Conservation (phyloP, 1,140 invertebrate genomes). For the Pomacea maculata region DNA sequence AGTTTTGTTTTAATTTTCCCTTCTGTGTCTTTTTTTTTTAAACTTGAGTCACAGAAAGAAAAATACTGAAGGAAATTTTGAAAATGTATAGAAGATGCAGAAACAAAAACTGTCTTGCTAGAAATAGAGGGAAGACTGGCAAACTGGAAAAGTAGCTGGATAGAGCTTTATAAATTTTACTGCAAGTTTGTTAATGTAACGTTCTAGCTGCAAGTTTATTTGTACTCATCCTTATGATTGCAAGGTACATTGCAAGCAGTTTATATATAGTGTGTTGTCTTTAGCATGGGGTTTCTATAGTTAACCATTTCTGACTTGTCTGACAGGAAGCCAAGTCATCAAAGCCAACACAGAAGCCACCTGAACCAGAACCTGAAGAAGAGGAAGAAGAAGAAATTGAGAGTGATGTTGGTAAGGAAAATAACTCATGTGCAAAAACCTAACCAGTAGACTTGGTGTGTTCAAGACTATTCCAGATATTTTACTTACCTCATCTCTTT, state of each 20-base stretch:
- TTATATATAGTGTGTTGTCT: too few relatives aligned
- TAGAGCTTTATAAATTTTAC: too few relatives aligned
- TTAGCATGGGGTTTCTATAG: too few relatives aligned
- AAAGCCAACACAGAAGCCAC: constrained; percentile 1
- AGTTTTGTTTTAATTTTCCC: not conserved
- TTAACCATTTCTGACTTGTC: not conserved
- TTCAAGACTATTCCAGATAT: too few relatives aligned
- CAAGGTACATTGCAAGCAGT: too few relatives aligned
- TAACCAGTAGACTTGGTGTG: not conserved
- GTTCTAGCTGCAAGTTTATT: not conserved
- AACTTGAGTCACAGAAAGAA: not conserved
- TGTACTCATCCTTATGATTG: not conserved
- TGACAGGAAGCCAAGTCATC: not conserved
- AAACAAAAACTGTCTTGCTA: not conserved
- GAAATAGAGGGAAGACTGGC: not conserved
- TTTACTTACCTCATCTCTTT: not conserved
- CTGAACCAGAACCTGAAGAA: constrained; percentile 39
- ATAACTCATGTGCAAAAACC: not conserved
- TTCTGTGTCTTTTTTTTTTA: not conserved
- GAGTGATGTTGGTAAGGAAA: constrained; percentile 54
- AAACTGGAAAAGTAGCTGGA: too few relatives aligned
- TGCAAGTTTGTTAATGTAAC: not conserved
- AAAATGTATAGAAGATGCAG: not conserved
- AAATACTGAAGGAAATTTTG: not conserved
- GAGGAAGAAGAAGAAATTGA: constrained; percentile 56